Conservation (phyloP, 2,888 invertebrate species). For the Thecocarcelia acutangulata region DNA sequence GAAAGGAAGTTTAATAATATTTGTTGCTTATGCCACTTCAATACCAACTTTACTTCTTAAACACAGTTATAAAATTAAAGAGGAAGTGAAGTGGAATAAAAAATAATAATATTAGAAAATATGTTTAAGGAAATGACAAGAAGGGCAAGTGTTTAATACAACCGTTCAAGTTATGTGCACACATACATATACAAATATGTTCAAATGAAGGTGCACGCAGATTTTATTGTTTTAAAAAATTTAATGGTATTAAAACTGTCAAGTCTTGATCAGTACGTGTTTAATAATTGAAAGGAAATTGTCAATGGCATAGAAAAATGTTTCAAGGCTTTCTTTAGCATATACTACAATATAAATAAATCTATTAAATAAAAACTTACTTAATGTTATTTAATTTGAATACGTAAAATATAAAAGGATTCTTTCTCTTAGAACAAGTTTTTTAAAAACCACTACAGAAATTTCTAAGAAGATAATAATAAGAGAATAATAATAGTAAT, state of each 20-base stretch:
- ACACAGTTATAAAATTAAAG: slow-evolving; percentile 19
- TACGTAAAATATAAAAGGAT: too few species aligned
- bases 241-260: slow-evolving; percentile 68
- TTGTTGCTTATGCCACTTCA: slow-evolving; percentile 8
- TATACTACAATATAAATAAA: too few species aligned
- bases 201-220: too few species aligned
- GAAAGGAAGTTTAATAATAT: neutral
- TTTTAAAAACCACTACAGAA: too few species aligned
- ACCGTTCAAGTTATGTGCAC: neutral
- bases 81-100: slow-evolving; percentile 6
- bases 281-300: slow-evolving; percentile 57
- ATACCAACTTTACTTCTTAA: slow-evolving; percentile 10
- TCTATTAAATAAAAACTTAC: too few species aligned
- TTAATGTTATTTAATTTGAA: too few species aligned
- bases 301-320: slow-evolving; percentile 43
- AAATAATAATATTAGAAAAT: slow-evolving; percentile 6
- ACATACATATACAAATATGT: too few species aligned
- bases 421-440: too few species aligned
- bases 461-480: too few species aligned
- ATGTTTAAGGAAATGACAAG: slow-evolving; percentile 2
- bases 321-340: neutral
- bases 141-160: slow-evolving; percentile 24
- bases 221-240: slow-evolving; percentile 6
- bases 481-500: too few species aligned
- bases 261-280: slow-evolving; percentile 60